Evolutionary conservation across 2,797 vertebrate species (phyloP), one percentile per base, ranked within the genome.

Genomic region (Falco novaeseelandiae): DNA sequence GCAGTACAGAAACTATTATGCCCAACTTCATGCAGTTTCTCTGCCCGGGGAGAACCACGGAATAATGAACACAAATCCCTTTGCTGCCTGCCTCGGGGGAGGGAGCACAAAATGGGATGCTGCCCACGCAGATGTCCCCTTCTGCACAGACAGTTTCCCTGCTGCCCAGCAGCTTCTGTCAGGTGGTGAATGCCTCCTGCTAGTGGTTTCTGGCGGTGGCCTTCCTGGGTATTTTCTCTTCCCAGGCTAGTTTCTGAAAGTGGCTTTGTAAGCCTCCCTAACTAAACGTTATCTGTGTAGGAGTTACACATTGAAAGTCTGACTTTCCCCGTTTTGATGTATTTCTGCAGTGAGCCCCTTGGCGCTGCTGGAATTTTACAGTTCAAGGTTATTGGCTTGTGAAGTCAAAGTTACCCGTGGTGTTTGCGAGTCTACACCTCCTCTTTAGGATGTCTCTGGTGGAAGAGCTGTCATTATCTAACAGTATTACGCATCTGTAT

Each of bases 331-430:
- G 11, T 76, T 74, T 26, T 34, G 80, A 55, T 88, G 22, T 81
- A 46, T 59, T 84, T 84, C 36, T 93, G 58, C 89, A 80, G 0
- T 90, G 58, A 95, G 62, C 46, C 38, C 42, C 61, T 90, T 72
- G 10, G 30, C 1, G 1, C 61, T 61, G 54, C 13, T 90, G 91
- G 91, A 91, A 96, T 96, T 93, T 94, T 85, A 26, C 51, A 69
- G 85, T 77, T 96, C 95, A 95, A 91, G 91, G 91, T 81, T 91
- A 20, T 2, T 78, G 65, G 46, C 69, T 91, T 90, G 44, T 67
- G 71, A 92, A 87, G 55, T 59, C 46, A 49, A 18, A 91, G n/a
- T 67, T 83, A 34, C 8, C 46, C 3, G 1, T 40, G 25, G 36
- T 73, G 34, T 44, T 89, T 77, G 48, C 79, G 74, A 74, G 22